Percentiles rank a stretch among this genome's conserved stretches.
Evolutionary conservation across 2,113 vertebrate species (phyloP).

Genomic region (Colius striatus): DNA sequence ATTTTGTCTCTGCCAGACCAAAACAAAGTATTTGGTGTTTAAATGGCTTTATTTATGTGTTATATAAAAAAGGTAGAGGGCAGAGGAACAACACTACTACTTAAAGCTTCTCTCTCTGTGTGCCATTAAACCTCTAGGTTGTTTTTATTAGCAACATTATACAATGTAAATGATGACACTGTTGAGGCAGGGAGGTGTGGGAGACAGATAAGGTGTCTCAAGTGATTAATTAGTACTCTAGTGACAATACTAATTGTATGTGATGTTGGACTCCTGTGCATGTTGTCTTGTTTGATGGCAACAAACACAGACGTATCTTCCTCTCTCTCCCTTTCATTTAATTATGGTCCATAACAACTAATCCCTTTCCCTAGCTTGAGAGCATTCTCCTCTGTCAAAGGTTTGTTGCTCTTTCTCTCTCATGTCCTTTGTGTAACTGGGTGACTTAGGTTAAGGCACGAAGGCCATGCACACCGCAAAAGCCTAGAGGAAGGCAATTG

Average conservation of each 20-base stretch:
- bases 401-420: background rate
- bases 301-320: background rate
- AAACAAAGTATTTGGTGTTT: background rate
- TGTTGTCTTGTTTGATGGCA: background rate
- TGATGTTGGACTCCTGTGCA: background rate
- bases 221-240: slow-evolving; percentile 31
- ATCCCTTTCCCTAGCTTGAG: background rate
- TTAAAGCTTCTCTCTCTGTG: background rate
- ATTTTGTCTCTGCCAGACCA: background rate
- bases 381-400: background rate
- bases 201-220: slow-evolving; percentile 46
- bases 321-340: background rate
- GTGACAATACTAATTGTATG: slow-evolving; percentile 32
- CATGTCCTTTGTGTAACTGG: background rate
- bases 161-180: slow-evolving; percentile 3
- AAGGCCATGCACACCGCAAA: background rate
- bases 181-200: background rate
- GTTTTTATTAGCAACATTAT: background rate
- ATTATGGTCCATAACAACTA: background rate
- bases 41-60: background rate
- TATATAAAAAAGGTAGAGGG: background rate
- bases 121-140: background rate
- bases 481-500: background rate
- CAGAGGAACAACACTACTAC: background rate
- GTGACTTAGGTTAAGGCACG: background rate